Evolutionary conservation across 2,888 invertebrate genomes (phyloP), one percentile per base, ranked within the genome.

Genomic region (Acrobasis repandana): DNA sequence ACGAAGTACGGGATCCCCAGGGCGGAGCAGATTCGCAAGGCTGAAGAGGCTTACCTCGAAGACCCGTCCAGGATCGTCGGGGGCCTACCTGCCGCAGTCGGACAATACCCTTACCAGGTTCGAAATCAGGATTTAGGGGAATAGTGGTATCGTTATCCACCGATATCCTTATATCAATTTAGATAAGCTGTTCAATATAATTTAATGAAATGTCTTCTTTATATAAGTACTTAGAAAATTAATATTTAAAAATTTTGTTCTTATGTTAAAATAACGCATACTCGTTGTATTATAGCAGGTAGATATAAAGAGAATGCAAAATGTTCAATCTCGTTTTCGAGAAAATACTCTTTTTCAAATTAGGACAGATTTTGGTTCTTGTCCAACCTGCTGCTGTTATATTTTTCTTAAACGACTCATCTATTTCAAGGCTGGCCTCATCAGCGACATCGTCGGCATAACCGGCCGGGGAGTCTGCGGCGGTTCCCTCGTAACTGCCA

Each of bases 71-170:
- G 83, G 59, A 85, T 86, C 34, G 72, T 79, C 9, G 85, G 85
- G 18, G 86, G 86, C 5, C 54, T 58, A 1, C 71, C 76, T 0
- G 75, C 85, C n/a, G 60, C 20, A 5, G 11, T 56, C 2, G 82
- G 77, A 49, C 75, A 79, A 63, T 74, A 73, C 62, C 82, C 82
- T 5, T 82, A 75, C 65, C 85, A 85, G 79, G 85, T 85, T 33
- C 9, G 46, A 34, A 58, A 58, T 15, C 15, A 61, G 4, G 20
- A 1, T 28, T 28, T 6, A 6, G 28, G 28, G 28, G 28, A 28
- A 28, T 20, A 28, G 2, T 5, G 28, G 28, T 28, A 28, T 28
- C 28, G 28, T 48, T 50, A 43, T 49, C 20, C 18, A 15, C 20
- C 18, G 2, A 3, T 20, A 20, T 20, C 20, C 20, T 20, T 3